Conservation (phyloP, 2,797 vertebrate genomes). For the Amphiprion clarkii region DNA sequence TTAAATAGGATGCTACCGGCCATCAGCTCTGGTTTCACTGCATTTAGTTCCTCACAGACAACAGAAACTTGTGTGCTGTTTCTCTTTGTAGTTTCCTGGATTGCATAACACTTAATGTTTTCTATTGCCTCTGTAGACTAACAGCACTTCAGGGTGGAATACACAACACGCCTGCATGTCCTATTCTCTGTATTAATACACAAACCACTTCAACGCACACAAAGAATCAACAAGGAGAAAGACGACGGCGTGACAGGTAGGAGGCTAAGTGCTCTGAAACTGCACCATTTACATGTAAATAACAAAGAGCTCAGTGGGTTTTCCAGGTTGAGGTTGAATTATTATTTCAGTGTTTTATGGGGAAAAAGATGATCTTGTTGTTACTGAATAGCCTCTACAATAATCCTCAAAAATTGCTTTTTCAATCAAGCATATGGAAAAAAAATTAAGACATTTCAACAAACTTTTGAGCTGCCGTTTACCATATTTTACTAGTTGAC, state of each 20-base stretch:
- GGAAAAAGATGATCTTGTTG: neutral
- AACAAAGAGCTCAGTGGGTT: conserved; percentile 14
- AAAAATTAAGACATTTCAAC: too few relatives aligned
- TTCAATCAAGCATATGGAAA: too few relatives aligned
- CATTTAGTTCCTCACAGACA: conserved; percentile 4
- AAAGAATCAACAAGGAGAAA: conserved; percentile 28
- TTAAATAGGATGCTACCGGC: neutral
- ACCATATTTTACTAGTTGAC: too few relatives aligned
- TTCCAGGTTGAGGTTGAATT: neutral
- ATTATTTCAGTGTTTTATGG: too few relatives aligned
- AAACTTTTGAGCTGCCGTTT: too few relatives aligned
- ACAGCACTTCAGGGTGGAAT: conserved; percentile 47
- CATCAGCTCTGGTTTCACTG: neutral
- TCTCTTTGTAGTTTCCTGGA: neutral
- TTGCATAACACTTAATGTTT: conserved; percentile 22
- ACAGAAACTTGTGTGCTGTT: neutral
- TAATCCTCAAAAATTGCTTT: neutral
- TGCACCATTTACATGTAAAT: conserved; percentile 61
- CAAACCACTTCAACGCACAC: conserved; percentile 29
- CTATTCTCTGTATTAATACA: conserved; percentile 59
- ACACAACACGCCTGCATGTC: conserved; percentile 51
- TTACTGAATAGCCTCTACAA: too few relatives aligned
- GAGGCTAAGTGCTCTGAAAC: conserved; percentile 57
- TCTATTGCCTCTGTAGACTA: conserved; percentile 4
- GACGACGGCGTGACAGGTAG: conserved; percentile 42